phyloP scores from a whole-genome alignment of 2,888 invertebrate genomes.

The Poecilus cupreus region DNA sequence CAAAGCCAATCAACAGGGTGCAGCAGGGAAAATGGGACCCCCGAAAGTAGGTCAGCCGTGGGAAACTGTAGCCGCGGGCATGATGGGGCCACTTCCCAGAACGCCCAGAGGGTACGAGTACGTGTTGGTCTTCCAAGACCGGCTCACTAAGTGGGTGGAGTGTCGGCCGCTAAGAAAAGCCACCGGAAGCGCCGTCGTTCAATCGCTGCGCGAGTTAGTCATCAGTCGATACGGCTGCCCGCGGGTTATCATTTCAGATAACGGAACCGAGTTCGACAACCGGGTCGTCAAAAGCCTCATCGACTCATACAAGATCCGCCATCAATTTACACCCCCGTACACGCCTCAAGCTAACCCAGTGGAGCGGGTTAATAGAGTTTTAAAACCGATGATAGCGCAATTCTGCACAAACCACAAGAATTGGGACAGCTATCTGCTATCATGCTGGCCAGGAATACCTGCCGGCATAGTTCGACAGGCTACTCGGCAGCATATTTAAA shows the following conservation, averaged over 20 bases:
- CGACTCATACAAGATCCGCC: no score
- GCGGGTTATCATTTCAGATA: conserved; percentile 38
- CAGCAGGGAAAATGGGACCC: background rate
- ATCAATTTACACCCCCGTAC: no score
- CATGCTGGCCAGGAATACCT: background rate
- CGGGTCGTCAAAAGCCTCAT: background rate
- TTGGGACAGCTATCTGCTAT: no score
- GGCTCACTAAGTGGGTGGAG: conserved; percentile 64
- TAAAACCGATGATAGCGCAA: no score
- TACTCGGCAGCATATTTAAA: conserved; percentile 8
- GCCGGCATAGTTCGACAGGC: background rate
- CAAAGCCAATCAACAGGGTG: background rate
- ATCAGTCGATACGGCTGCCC: conserved; percentile 46
- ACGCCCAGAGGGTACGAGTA: conserved; percentile 57
- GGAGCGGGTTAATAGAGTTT: no score
- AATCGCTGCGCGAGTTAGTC: conserved; percentile 6
- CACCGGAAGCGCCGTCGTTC: conserved; percentile 55
- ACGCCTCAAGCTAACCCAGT: no score
- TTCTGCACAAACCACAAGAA: no score
- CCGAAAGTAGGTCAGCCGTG: no score
- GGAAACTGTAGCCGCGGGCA: no score
- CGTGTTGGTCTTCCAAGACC: conserved; percentile 63
- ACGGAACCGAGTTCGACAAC: conserved; percentile 59
- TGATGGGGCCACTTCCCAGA: no score
- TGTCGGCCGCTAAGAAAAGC: conserved; percentile 61